These are phyloP conservation scores for Netelia melanura DNA, from an alignment of 2,888 invertebrate species.

Conservation along the genomic window DNA sequence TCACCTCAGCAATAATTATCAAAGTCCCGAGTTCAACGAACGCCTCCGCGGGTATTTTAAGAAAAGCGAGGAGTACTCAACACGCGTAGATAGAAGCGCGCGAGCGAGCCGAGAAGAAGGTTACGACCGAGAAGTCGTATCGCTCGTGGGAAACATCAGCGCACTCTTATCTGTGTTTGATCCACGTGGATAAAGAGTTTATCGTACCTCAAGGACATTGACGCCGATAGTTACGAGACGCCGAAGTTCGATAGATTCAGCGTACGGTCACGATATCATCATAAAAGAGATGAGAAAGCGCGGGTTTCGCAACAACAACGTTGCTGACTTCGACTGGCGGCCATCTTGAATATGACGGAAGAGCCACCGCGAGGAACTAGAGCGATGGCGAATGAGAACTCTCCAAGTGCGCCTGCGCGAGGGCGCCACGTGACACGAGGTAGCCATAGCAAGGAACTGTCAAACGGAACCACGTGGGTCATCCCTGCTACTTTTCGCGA, in stretches of 20 bases:
- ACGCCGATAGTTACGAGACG: constrained; percentile 8
- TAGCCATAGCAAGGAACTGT: constrained; percentile 66
- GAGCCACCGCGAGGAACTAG: constrained; percentile 53
- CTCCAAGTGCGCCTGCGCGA: constrained; percentile 44
- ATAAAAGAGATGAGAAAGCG: constrained; percentile 64
- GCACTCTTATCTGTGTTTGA: constrained; percentile 35
- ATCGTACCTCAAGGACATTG: constrained; percentile 50
- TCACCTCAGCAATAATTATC: constrained; percentile 36
- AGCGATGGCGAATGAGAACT: constrained; percentile 58
- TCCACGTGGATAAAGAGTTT: constrained; percentile 30
- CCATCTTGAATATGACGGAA: constrained; percentile 66
- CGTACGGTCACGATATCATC: constrained; percentile 54
- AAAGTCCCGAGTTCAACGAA: constrained; percentile 4
- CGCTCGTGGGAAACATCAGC: constrained; percentile 44
- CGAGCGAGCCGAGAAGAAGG: constrained; percentile 66
- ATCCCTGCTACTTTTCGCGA: constrained; percentile 6
- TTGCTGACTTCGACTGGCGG: constrained; percentile 28
- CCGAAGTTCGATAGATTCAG: neutral
- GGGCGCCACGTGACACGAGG: constrained; percentile 28
- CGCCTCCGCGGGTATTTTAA: neutral
- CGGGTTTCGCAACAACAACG: constrained; percentile 68
- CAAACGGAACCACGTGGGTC: constrained; percentile 75
- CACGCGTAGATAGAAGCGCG: constrained; percentile 39
- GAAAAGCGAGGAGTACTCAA: constrained; percentile 2
- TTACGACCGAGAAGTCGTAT: constrained; percentile 67